Conservation (phyloP, 2,888 invertebrate species). For the Ceramica pisi region DNA sequence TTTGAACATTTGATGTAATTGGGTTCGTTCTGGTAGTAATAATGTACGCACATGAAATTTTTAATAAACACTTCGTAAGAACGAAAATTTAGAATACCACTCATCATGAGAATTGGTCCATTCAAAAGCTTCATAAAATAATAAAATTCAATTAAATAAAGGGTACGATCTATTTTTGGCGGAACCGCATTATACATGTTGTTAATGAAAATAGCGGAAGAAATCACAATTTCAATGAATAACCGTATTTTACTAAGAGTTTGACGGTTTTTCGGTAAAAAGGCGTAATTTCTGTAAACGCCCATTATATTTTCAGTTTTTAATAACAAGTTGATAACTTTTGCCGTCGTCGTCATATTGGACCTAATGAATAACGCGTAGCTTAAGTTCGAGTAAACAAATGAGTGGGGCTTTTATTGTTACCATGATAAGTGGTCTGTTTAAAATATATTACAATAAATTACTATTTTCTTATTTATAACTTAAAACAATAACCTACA, state of each 20-base stretch:
- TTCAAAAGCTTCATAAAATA: not conserved
- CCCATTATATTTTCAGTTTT: slow-evolving; percentile 17
- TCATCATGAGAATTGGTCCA: not conserved
- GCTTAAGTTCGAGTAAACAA: no score
- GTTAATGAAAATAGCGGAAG: not conserved
- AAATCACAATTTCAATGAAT: not conserved
- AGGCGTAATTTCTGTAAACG: slow-evolving; percentile 32
- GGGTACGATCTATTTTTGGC: no score
- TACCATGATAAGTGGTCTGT: no score
- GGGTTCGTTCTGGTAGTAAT: not conserved
- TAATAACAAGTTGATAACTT: slow-evolving; percentile 5
- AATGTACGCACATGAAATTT: slow-evolving; percentile 20
- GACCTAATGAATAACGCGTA: no score
- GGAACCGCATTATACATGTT: not conserved
- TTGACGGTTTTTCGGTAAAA: slow-evolving; percentile 2
- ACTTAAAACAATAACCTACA: no score
- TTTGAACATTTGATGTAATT: slow-evolving; percentile 1
- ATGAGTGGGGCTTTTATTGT: no score
- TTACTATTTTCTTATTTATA: no score
- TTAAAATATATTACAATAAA: no score
- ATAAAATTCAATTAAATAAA: not conserved
- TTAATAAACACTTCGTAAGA: not conserved
- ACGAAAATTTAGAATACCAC: not conserved
- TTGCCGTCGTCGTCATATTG: no score
- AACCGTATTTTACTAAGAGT: slow-evolving; percentile 12